Evolutionary conservation across 2,113 vertebrate genomes (phyloP).

Genomic region (Paramormyrops kingsleyae): DNA sequence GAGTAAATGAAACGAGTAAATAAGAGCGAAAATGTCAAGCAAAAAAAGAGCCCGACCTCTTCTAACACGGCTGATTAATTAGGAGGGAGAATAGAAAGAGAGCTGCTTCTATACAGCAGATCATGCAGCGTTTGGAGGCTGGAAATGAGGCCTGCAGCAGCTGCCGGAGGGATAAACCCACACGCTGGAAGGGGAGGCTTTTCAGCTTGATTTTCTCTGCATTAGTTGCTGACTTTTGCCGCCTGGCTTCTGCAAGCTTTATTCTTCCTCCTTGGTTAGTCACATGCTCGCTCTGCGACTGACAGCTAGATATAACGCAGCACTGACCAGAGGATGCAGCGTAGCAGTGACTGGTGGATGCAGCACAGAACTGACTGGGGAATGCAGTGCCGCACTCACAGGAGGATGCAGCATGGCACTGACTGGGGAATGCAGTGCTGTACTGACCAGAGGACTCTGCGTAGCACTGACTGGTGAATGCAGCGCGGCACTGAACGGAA

Average conservation of each 20-base stretch:
- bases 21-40: not conserved
- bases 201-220: not conserved
- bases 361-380: not conserved
- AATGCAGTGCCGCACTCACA: not conserved
- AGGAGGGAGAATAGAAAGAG: not conserved
- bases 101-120: not conserved
- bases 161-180: not conserved
- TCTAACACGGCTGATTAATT: not conserved
- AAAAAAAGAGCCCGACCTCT: not conserved
- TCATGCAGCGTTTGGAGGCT: not conserved
- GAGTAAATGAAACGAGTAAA: not conserved
- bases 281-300: not conserved
- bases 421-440: too few species aligned
- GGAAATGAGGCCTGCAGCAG: not conserved
- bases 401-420: not conserved
- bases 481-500: not conserved
- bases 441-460: not conserved
- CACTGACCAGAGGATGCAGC: not conserved
- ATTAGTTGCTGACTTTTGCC: not conserved
- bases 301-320: not conserved
- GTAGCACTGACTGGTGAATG: not conserved
- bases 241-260: not conserved
- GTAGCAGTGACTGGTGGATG: not conserved
- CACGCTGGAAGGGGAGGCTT: not conserved
- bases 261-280: not conserved